Evolutionary conservation across 2,797 vertebrate species (phyloP).

Genomic region (Falco berigora): DNA sequence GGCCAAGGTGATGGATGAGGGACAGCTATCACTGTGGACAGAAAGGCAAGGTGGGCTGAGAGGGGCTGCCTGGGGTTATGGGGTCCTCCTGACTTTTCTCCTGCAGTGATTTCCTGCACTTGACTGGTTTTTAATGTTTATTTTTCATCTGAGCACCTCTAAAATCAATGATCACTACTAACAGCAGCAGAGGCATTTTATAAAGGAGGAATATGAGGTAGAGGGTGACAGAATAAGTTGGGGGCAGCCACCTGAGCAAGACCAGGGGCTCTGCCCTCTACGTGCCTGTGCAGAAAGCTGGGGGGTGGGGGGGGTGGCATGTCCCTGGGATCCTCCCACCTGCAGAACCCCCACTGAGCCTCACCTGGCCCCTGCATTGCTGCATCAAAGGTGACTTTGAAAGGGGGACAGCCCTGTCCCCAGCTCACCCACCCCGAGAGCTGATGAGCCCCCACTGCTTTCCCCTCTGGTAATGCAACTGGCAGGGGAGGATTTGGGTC

Average conservation of each 20-base stretch:
- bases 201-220: neutral
- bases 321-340: no score
- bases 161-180: neutral
- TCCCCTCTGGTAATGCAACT: neutral
- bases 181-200: neutral
- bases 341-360: accelerated
- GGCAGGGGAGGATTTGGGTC: neutral
- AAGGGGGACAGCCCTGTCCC: neutral
- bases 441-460: neutral
- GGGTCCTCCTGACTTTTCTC: neutral
- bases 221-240: neutral
- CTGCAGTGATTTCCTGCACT: neutral
- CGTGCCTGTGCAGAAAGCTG: neutral
- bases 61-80: neutral
- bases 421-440: accelerated
- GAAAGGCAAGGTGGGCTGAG: neutral
- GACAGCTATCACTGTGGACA: accelerated
- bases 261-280: neutral
- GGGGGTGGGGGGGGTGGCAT: no score
- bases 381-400: neutral
- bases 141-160: neutral
- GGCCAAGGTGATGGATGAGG: neutral
- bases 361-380: accelerated
- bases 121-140: neutral
- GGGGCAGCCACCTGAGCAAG: neutral